Base-by-base conservation (phyloP, 2,888 invertebrate species). In the Antitype chi region DNA sequence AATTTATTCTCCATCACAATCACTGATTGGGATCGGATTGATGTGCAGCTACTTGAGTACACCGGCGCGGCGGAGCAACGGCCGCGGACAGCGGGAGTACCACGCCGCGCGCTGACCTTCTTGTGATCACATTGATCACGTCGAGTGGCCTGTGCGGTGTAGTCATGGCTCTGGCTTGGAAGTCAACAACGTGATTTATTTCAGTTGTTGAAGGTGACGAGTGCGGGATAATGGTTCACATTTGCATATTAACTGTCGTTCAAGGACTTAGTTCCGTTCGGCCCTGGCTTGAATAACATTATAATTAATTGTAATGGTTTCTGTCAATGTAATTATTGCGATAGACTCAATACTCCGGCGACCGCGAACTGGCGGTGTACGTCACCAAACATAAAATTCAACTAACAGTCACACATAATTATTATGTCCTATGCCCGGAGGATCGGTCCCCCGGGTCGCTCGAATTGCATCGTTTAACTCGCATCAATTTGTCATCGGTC, bases 1-100 rank as follows among this genome's bases (percentile, higher is more conserved):
- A 85, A 87, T 81, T 85, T 85, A 87, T 85, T 81, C 70, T 69
- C 78, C 55, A 68, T 75, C 55, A 78, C 78, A 78, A 81, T 79
- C 25, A 59, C 55, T 81, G 76, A 85, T 87, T 85, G 72, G 25
- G 70, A 75, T 78, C 38, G 53, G 66, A 55, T 79, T 64, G 74
- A 72, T 38, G 63, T 47, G 71, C 28, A 53, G 53, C 62, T 38
- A n/a, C 57, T 43, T n/a, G 32, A 68, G 28, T 23, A 20, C 2
- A 1, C 0, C 9, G 15, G 68, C 1, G 67, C 23, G 47, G 67
- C 23, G 47, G 32, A 62, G 28, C 49, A 3, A 2, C n/a, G 1
- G 0, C 0, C n/a, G 11, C 28, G 53, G 17, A 5, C 43, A 9
- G 57, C 20, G n/a, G 53, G 11, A 20, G 43, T 38, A 25, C 38